Evolutionary conservation across 2,113 vertebrate genomes (phyloP), one percentile per base, ranked within the genome.

Genomic region (Gavialis gangeticus): DNA sequence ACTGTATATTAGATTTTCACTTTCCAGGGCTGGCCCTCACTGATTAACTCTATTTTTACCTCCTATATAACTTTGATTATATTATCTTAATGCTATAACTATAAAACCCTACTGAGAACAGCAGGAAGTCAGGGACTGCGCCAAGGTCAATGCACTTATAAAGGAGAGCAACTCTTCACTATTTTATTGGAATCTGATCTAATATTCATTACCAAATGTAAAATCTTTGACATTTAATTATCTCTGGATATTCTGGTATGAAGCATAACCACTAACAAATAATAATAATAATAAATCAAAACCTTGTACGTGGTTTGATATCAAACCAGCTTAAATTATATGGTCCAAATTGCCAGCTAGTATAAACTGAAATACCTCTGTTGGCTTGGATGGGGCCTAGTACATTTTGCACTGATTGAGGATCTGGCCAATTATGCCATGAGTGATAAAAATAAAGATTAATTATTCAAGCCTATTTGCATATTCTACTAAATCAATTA

Each of bases 401-500:
- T 11, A 6, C 69, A 15, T 46, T 75, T 4, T 75, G 3, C 14
- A 66, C 66, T 25, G 75, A 60, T 75, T 82, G 59, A 83, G 90
- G 73, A 57, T 63, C 59, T 82, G 25, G 6, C 6, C 46, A 75
- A 79, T 76, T 92, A 60, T 78, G 94, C 12, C 27, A 90, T 12
- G 79, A 95, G 84, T 83, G 37, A 92, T 60, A 88, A 96, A 80
- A 93, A 95, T 24, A 57, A 92, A 96, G 14, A 86, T 92, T 88
- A 97, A 91, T 85, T 67, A 89, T n/a, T 1, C 13, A 22, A 69
- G 81, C 86, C 88, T 96, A 96, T 92, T 96, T 95, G 59, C 79
- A 78, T 90, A 85, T 91, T 79, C 89, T 57, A 88, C 83, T 91
- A 88, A 94, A 85, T 95, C 87, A 94, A 91, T 94, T 90, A 87